Conservation (phyloP, 2,113 vertebrate species). For the Cottus gobio region DNA sequence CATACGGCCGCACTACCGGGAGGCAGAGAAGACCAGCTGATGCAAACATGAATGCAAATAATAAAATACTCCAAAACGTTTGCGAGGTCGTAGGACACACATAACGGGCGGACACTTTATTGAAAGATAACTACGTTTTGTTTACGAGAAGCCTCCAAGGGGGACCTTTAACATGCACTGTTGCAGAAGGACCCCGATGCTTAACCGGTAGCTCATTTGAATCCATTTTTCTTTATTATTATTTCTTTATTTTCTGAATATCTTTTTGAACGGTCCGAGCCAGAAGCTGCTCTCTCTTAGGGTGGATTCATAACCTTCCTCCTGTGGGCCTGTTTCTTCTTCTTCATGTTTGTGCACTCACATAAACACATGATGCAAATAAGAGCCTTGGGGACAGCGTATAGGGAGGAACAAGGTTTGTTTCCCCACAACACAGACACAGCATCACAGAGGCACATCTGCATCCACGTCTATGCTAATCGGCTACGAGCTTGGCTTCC, state of each 20-base stretch:
- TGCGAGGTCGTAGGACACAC: neutral
- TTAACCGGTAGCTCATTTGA: neutral
- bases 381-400: neutral
- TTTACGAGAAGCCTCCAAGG: neutral
- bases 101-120: neutral
- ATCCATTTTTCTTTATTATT: neutral
- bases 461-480: slow-evolving; percentile 65
- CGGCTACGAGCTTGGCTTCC: slow-evolving; percentile 58
- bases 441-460: slow-evolving; percentile 39
- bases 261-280: neutral
- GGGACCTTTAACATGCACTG: neutral
- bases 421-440: neutral
- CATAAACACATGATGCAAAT: slow-evolving; percentile 14
- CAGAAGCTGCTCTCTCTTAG: neutral
- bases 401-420: neutral
- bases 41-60: neutral
- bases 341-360: neutral
- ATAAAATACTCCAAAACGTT: neutral
- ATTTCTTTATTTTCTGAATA: neutral
- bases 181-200: neutral
- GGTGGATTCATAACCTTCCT: neutral
- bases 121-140: slow-evolving; percentile 5
- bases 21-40: neutral
- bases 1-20: neutral
- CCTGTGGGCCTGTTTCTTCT: neutral